Evolutionary conservation across 2,797 vertebrate genomes (phyloP), one percentile per base, ranked within the genome.

Genomic region (Holocentrus rufus): DNA sequence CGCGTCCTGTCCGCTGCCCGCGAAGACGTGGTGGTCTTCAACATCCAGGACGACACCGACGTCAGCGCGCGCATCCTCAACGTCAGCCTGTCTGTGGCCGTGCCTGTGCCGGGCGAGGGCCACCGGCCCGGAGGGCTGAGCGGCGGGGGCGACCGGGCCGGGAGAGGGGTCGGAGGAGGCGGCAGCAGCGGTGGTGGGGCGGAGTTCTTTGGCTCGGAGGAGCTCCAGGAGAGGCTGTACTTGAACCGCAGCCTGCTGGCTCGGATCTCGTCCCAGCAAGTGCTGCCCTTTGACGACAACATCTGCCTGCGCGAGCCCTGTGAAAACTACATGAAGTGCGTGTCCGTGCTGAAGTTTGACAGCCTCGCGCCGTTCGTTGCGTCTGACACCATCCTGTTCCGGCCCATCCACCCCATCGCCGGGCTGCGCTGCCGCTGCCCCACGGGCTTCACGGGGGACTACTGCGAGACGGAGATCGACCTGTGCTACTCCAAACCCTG

Each of bases 321-420:
- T 2, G 96, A 98, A 92, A 98, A 98, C 92, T 99, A 98, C 93
- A 96, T 98, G 97, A 96, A 96, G 93, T 98, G 97, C 1, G 96
- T 99, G 80, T 97, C 97, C 0, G 97, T 98, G 83, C 92, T 98
- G 61, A 96, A 95, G 87, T 99, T 99, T 1, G 96, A 98, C 93
- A 98, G 97, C 86, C 94, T 97, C 0, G 97, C 97, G 0, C 97
- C 97, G 2, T 99, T 99, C 55, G 95, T 98, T 0, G 89, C 96
- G 0, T 99, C 97, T 0, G 94, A 96, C 68, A 97, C 97, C 27
- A 95, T 99, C 82, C 93, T 99, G 77, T 99, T 99, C 91, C 95
- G 97, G 1, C 97, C 97, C 83, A 98, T 99, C 88, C 97, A 95
- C 31, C 97, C 97, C 0, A 96, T 98, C 15, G 93, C 95, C 0